phyloP scores from a whole-genome alignment of 2,888 invertebrate species.

The Protula sp. region DNA sequence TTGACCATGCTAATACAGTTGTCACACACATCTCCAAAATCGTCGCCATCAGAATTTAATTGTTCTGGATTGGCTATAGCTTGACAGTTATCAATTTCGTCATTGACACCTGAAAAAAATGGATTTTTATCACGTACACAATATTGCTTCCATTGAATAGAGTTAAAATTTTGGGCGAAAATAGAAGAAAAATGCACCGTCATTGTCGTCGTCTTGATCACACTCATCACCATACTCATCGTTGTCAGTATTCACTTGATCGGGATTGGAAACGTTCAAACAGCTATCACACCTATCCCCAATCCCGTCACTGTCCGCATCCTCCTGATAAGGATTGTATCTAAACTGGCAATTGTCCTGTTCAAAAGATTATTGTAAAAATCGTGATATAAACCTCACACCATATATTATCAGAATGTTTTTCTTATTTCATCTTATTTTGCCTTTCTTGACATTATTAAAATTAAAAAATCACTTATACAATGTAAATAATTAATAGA shows the following conservation, averaged over 20 bases:
- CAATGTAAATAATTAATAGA: too few species aligned
- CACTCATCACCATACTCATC: background rate
- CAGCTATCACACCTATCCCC: constrained; percentile 68
- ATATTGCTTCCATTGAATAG: too few species aligned
- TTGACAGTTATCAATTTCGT: background rate
- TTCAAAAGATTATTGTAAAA: too few species aligned
- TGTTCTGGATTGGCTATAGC: background rate
- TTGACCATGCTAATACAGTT: background rate
- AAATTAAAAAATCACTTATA: too few species aligned
- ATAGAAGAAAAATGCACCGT: too few species aligned
- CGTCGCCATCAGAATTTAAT: background rate
- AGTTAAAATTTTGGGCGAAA: too few species aligned
- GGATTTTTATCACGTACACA: too few species aligned
- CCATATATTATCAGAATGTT: too few species aligned
- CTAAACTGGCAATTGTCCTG: constrained; percentile 82
- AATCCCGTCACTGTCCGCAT: constrained; percentile 74
- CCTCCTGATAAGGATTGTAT: constrained; percentile 80
- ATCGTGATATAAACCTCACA: too few species aligned
- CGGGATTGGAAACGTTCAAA: background rate
- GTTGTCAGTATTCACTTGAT: background rate
- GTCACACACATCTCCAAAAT: background rate
- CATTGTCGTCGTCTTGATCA: constrained; percentile 26
- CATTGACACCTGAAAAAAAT: background rate
- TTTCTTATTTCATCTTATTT: too few species aligned
- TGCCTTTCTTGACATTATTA: too few species aligned